A percentile compares a stretch with the other conserved stretches of the same genome.
phyloP scores from a whole-genome alignment of 2,888 invertebrate species.

The Parapristionchus giblindavisi region DNA sequence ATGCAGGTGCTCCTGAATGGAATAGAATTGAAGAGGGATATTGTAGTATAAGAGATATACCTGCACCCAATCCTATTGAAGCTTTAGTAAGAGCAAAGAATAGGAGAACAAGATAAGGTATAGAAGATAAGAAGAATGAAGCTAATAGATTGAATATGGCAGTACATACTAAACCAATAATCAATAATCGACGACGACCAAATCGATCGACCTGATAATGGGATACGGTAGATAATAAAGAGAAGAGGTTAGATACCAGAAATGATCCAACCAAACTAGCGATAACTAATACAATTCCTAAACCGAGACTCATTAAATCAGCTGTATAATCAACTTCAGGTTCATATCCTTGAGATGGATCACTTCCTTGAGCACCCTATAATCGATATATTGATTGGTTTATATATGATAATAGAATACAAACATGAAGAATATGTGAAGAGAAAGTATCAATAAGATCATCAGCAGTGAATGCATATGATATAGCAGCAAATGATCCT shows the following conservation, averaged over 20 bases:
- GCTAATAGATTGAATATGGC: slow-evolving; percentile 60
- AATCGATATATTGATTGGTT: not conserved
- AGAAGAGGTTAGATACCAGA: slow-evolving; percentile 41
- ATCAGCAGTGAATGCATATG: slow-evolving; percentile 67
- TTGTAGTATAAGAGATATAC: slow-evolving; percentile 3
- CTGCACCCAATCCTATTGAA: slow-evolving; percentile 48
- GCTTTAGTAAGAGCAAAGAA: slow-evolving; percentile 54
- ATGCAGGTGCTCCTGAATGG: slow-evolving; percentile 62
- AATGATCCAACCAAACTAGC: slow-evolving; percentile 51
- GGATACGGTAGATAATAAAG: slow-evolving; percentile 24
- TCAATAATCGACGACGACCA: slow-evolving; percentile 58
- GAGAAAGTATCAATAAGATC: slow-evolving; percentile 68
- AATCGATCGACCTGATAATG: slow-evolving; percentile 60
- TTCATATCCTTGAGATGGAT: slow-evolving; percentile 3
- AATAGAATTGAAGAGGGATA: not conserved
- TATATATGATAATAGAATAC: slow-evolving; percentile 7
- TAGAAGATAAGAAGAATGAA: slow-evolving; percentile 45
- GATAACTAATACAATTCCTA: slow-evolving; percentile 50
- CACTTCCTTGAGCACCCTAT: slow-evolving; percentile 20
- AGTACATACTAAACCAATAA: slow-evolving; percentile 62
- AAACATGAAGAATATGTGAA: slow-evolving; percentile 53
- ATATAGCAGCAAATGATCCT: slow-evolving; percentile 61
- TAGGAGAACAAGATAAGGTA: slow-evolving; percentile 45
- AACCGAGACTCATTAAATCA: slow-evolving; percentile 47
- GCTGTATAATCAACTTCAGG: slow-evolving; percentile 32